A percentile compares a stretch with the other conserved stretches of the same genome.
Conservation (phyloP, 2,888 invertebrate genomes). For the Drosophila neonasuta region DNA sequence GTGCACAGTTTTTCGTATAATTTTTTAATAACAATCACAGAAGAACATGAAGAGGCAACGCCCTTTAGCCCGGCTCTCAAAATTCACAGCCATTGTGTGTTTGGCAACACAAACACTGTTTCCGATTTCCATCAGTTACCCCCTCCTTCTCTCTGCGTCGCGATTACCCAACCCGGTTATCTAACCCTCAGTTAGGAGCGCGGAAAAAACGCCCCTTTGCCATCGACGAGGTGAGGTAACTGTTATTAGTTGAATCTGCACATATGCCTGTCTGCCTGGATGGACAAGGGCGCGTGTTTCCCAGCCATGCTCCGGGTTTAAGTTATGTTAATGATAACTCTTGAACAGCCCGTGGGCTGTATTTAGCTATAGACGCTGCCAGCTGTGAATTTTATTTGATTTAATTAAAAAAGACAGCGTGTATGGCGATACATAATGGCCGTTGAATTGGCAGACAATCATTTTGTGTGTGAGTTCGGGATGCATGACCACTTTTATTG, state of each 20-base stretch:
- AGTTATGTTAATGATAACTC: constrained; percentile 61
- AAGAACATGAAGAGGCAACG: constrained; percentile 37
- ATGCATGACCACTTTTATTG: background rate
- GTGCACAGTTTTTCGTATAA: constrained; percentile 47
- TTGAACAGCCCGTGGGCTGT: constrained; percentile 39
- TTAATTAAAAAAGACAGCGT: constrained; percentile 66
- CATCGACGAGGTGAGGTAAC: constrained; percentile 58
- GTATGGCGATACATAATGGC: constrained; percentile 54
- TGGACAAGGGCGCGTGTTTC: constrained; percentile 62
- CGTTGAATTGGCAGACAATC: constrained; percentile 32
- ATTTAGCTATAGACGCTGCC: constrained; percentile 57
- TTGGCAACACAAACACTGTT: constrained; percentile 68
- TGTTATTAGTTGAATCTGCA: constrained; percentile 67
- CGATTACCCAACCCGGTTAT: constrained; percentile 50
- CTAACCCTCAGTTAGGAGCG: constrained; percentile 65
- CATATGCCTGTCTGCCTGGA: constrained; percentile 41
- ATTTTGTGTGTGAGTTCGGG: background rate
- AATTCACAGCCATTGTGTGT: constrained; percentile 63
- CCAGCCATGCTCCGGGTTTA: constrained; percentile 56
- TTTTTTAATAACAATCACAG: constrained; percentile 57
- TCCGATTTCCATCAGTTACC: constrained; percentile 59
- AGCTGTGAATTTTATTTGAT: constrained; percentile 77
- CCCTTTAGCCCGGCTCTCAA: constrained; percentile 35
- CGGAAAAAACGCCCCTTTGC: constrained; percentile 59
- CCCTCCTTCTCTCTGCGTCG: background rate